Evolutionary conservation across 2,888 invertebrate genomes (phyloP), one percentile per base, ranked within the genome.

Genomic region (Scaptomyza cyrtandrae): DNA sequence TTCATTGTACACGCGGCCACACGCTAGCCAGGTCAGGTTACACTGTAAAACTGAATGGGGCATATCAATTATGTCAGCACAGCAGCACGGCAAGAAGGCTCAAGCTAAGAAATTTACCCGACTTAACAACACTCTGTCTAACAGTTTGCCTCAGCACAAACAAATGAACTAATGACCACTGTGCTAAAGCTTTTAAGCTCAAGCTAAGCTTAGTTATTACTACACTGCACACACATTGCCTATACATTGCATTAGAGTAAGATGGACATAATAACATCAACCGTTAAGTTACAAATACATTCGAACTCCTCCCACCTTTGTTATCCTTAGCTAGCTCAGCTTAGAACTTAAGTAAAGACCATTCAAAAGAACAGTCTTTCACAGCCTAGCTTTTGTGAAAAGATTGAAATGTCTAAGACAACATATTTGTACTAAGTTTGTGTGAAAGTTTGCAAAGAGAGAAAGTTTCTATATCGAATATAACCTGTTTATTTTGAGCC

Each of bases 21-120:
- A 74, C 70, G 75, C 58, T 41, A 76, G 63, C 24, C 29, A 55
- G 65, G 49, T 49, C 19, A 50, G 63, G 24, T 45, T 58, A 45
- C 44, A 65, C 62, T 71, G 71, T 67, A 67, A 59, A 73, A 64
- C 67, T 59, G 63, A 37, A 44, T 54, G 61, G 75, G 83, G 67
- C 70, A 85, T 85, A 85, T 87, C 86, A 85, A 87, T 87, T 85
- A 87, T 85, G 85, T 80, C 85, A 80, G 83, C 74, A 63, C 55
- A 24, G 35, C 35, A 35, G 69, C 39, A 68, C 19, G 14, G 41
- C 63, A 58, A 33, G 10, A 41, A 19, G 6, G 7, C 31, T 14
- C 31, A 13, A 24, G 24, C 9, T 6, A 9, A 33, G 33, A 10
- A 33, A 33, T 10, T 10, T 3, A 0, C 19, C 4, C 10, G 11